Conservation (phyloP, 2,113 vertebrate species). For the Tautogolabrus adspersus region DNA sequence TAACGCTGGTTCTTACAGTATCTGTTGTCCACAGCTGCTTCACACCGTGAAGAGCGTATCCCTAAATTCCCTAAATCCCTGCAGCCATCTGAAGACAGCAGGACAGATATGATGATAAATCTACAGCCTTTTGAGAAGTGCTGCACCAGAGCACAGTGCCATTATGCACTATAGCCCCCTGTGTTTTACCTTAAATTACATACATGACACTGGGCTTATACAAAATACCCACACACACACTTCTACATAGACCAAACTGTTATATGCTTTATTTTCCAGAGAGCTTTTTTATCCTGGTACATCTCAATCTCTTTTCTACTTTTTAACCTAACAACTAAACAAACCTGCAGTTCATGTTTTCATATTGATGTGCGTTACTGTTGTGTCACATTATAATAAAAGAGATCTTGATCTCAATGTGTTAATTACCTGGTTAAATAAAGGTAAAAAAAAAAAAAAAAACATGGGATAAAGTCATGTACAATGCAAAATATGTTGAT, state of each 20-base stretch:
- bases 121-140: neutral
- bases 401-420: too few relatives aligned
- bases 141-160: neutral
- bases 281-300: neutral
- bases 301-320: neutral
- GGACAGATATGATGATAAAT: neutral
- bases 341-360: too few relatives aligned
- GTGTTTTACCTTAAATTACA: neutral
- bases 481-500: neutral
- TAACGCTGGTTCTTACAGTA: neutral
- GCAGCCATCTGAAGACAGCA: neutral
- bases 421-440: too few relatives aligned
- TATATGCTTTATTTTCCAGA: neutral
- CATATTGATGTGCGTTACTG: too few relatives aligned
- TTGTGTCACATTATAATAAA: neutral
- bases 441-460: too few relatives aligned
- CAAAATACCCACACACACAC: neutral
- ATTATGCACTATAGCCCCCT: neutral
- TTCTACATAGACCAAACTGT: neutral
- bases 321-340: neutral
- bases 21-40: constrained; percentile 1
- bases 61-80: constrained; percentile 7
- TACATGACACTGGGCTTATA: neutral
- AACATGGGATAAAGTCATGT: neutral
- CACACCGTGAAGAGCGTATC: neutral